phyloP scores from a whole-genome alignment of 2,113 vertebrate species.

The Ammodytes marinus region DNA sequence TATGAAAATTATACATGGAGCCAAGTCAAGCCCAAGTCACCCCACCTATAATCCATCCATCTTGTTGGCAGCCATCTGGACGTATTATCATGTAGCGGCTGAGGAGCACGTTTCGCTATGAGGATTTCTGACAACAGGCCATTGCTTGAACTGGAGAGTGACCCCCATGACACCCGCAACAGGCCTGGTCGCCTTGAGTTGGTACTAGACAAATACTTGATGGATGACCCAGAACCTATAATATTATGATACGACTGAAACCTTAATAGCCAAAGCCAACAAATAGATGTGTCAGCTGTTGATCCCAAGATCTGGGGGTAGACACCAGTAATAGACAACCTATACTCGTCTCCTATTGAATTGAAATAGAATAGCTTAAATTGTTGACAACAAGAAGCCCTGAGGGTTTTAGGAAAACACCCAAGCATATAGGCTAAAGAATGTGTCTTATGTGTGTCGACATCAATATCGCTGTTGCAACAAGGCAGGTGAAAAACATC shows the following conservation, averaged over 20 bases:
- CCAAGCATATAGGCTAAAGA: not conserved
- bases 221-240: slow-evolving; percentile 80
- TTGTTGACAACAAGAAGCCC: slow-evolving; percentile 34
- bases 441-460: slow-evolving; percentile 28
- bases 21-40: slow-evolving; percentile 79
- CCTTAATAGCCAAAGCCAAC: slow-evolving; percentile 61
- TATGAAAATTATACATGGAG: slow-evolving; percentile 80
- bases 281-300: slow-evolving; percentile 54
- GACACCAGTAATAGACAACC: slow-evolving; percentile 40
- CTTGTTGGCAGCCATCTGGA: slow-evolving; percentile 87
- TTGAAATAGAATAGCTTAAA: slow-evolving; percentile 12
- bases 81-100: slow-evolving; percentile 76
- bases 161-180: slow-evolving; percentile 60
- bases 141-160: slow-evolving; percentile 70
- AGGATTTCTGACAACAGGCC: slow-evolving; percentile 58
- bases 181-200: slow-evolving; percentile 64
- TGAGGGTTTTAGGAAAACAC: slow-evolving; percentile 27
- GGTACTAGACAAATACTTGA: slow-evolving; percentile 80
- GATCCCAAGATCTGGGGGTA: slow-evolving; percentile 31
- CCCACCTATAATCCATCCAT: slow-evolving; percentile 86
- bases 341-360: slow-evolving; percentile 50
- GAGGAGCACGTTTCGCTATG: slow-evolving; percentile 61
- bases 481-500: slow-evolving; percentile 51
- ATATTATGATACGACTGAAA: slow-evolving; percentile 70
- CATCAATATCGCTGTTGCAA: slow-evolving; percentile 34